A percentile compares a stretch with the other conserved stretches of the same genome.
Conservation (phyloP, 2,888 invertebrate genomes). For the Macaria liturata region DNA sequence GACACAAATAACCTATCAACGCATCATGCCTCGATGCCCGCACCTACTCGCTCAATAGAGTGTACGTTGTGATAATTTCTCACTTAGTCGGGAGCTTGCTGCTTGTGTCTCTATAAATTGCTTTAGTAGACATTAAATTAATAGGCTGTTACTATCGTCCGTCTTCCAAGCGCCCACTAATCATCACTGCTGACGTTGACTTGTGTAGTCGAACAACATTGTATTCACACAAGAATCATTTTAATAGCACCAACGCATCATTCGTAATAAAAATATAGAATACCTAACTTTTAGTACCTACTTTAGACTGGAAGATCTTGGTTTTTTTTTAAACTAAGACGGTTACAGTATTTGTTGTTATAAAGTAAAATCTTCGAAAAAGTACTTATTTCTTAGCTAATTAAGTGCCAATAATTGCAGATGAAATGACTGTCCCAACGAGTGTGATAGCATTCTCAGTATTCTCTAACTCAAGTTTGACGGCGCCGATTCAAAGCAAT, state of each 20-base stretch:
- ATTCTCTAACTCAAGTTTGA: slow-evolving; percentile 43
- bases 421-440: slow-evolving; percentile 30
- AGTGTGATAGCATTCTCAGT: slow-evolving; percentile 42
- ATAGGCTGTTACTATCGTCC: slow-evolving; percentile 26
- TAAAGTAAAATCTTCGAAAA: no score
- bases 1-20: slow-evolving; percentile 31
- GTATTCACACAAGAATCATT: no score
- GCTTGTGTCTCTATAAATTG: slow-evolving; percentile 42
- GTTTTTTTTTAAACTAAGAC: no score
- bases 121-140: slow-evolving; percentile 37
- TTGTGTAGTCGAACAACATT: no score
- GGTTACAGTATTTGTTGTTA: no score
- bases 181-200: slow-evolving; percentile 4
- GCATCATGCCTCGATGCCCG: slow-evolving; percentile 22
- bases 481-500: slow-evolving; percentile 51
- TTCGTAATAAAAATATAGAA: no score
- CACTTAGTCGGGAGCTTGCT: slow-evolving; percentile 43
- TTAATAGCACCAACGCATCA: no score
- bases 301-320: no score
- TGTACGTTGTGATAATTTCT: slow-evolving; percentile 44
- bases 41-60: slow-evolving; percentile 43
- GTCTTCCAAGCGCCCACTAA: slow-evolving; percentile 17
- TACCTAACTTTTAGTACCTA: no score
- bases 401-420: slow-evolving; percentile 18
- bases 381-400: no score